Conservation (phyloP, 2,113 vertebrate genomes). For the Numida meleagris region DNA sequence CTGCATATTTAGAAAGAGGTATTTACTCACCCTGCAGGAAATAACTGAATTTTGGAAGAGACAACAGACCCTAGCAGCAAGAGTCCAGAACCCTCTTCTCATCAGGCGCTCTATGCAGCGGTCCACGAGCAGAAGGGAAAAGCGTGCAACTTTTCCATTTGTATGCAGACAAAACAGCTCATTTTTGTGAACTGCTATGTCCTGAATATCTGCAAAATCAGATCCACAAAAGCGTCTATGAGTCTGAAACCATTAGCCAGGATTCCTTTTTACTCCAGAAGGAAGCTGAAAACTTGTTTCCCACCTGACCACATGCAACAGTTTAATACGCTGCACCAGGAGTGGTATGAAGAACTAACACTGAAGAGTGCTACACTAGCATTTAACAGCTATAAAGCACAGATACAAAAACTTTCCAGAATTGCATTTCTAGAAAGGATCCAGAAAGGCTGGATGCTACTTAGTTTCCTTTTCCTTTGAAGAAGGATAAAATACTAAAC, state of each 20-base stretch:
- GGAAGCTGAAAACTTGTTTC: not conserved
- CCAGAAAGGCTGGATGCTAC: not conserved
- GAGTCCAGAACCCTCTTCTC: constrained; percentile 85
- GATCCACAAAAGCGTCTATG: not conserved
- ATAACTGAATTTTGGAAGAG: constrained; percentile 89
- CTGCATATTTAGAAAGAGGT: not conserved
- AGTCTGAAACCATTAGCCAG: not conserved
- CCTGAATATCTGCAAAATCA: constrained; percentile 84
- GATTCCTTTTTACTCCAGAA: not conserved
- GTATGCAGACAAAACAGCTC: constrained; percentile 93
- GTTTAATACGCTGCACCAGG: not conserved
- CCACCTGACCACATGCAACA: not conserved
- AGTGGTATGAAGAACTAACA: not conserved
- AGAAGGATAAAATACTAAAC: not conserved
- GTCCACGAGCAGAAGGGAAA: constrained; percentile 88
- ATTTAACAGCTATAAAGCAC: not conserved
- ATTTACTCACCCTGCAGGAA: constrained; percentile 84
- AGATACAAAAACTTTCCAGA: not conserved
- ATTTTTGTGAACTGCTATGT: constrained; percentile 87
- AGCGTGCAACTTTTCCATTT: constrained; percentile 87
- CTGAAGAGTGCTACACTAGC: not conserved
- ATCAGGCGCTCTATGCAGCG: constrained; percentile 93
- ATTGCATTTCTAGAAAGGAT: not conserved
- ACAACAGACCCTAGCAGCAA: constrained; percentile 86
- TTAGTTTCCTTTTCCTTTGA: not conserved